Evolutionary conservation across 2,888 invertebrate species (phyloP).

Genomic region (Eupithecia pulchellata): DNA sequence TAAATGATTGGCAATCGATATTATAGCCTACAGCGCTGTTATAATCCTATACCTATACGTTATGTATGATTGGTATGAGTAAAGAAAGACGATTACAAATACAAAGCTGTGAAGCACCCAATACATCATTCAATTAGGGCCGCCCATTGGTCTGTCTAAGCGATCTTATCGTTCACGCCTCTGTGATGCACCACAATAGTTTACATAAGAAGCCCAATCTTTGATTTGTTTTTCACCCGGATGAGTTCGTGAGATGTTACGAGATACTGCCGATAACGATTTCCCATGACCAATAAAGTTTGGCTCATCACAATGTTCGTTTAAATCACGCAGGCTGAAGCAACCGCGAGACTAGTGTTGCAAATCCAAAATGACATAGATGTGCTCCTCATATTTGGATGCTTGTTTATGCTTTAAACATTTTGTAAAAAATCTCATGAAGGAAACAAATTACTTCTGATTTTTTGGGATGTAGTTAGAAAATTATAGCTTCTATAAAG

Average conservation of each 20-base stretch:
- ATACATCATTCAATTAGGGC: constrained; percentile 41
- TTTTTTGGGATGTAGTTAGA: background rate
- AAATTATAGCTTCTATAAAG: background rate
- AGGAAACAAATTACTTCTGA: no score
- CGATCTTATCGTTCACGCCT: constrained; percentile 60
- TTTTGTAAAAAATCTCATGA: background rate
- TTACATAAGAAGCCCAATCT: constrained; percentile 54
- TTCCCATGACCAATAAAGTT: constrained; percentile 64
- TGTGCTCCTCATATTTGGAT: constrained; percentile 20
- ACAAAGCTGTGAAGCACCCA: constrained; percentile 29
- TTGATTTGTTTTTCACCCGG: constrained; percentile 50
- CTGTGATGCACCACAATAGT: constrained; percentile 54
- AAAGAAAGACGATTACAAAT: background rate
- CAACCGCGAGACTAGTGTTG: constrained; percentile 52
- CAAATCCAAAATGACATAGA: constrained; percentile 46
- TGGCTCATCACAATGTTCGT: constrained; percentile 48
- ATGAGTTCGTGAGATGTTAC: constrained; percentile 48
- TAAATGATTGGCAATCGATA: constrained; percentile 1
- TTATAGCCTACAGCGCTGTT: background rate
- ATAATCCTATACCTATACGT: background rate
- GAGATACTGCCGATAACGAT: constrained; percentile 37
- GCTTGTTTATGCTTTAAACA: background rate
- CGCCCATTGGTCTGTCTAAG: constrained; percentile 44
- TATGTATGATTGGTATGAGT: no score
- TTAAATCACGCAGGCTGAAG: constrained; percentile 54